Conservation (phyloP, 2,113 vertebrate species). For the Anolis carolinensis region DNA sequence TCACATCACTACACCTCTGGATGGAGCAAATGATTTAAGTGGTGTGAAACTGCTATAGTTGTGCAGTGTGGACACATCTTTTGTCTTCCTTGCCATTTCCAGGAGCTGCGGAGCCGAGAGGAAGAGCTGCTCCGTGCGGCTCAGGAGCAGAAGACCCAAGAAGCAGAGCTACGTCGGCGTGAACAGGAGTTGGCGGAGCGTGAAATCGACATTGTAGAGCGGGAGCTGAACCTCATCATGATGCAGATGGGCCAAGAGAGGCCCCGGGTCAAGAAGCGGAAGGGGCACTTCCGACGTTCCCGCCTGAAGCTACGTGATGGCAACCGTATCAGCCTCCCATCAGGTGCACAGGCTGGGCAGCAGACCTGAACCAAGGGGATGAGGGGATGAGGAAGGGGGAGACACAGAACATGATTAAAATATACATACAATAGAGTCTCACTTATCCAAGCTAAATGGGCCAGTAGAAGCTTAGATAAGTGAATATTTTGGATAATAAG, state of each 20-base stretch:
- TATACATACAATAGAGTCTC: too few relatives aligned
- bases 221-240: constrained; percentile 92
- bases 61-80: too few relatives aligned
- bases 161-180: constrained; percentile 84
- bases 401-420: too few relatives aligned
- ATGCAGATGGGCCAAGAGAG: constrained; percentile 92
- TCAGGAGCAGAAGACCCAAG: constrained; percentile 88
- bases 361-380: not conserved
- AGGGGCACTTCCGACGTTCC: constrained; percentile 89
- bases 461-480: too few relatives aligned
- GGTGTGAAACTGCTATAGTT: too few relatives aligned
- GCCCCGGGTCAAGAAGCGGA: constrained; percentile 87
- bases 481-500: too few relatives aligned
- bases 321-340: constrained; percentile 91
- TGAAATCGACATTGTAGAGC: constrained; percentile 91
- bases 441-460: too few relatives aligned
- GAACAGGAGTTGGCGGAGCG: constrained; percentile 91
- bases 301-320: constrained; percentile 85
- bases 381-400: not conserved
- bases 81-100: not conserved
- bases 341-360: constrained; percentile 73
- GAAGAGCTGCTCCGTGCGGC: constrained; percentile 86
- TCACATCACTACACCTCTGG: too few relatives aligned
- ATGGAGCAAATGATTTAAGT: too few relatives aligned
- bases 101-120: constrained; percentile 92